A percentile compares a stretch with the other conserved stretches of the same genome.
These are phyloP conservation scores for Sula dactylatra DNA, from an alignment of 2,113 vertebrate species.

Conservation along the genomic window DNA sequence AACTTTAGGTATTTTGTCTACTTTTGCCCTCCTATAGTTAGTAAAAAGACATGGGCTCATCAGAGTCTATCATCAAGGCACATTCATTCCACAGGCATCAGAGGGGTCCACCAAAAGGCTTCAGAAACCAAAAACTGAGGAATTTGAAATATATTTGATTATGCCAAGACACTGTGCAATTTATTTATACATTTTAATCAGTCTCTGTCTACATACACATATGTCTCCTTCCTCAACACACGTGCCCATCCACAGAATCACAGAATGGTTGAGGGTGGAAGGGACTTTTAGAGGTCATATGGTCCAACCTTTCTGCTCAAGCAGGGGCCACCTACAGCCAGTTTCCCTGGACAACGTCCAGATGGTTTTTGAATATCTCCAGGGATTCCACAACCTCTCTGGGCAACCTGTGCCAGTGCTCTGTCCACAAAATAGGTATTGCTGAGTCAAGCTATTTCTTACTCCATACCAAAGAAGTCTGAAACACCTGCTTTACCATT, in stretches of 20 bases:
- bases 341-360: background rate
- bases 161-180: background rate
- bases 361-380: background rate
- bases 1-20: background rate
- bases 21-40: background rate
- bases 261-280: background rate
- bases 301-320: background rate
- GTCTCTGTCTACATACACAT: background rate
- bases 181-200: background rate
- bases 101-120: background rate
- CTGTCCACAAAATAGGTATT: background rate
- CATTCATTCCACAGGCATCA: background rate
- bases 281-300: background rate
- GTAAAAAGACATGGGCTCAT: background rate
- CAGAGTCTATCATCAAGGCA: background rate
- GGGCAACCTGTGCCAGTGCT: background rate
- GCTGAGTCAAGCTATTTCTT: background rate
- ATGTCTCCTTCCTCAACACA: background rate
- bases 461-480: background rate
- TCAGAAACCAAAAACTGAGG: background rate
- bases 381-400: background rate
- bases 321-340: background rate
- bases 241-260: background rate
- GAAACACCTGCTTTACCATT: background rate
- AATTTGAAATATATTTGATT: background rate